Conservation (phyloP, 2,888 invertebrate genomes). For the Actias luna region DNA sequence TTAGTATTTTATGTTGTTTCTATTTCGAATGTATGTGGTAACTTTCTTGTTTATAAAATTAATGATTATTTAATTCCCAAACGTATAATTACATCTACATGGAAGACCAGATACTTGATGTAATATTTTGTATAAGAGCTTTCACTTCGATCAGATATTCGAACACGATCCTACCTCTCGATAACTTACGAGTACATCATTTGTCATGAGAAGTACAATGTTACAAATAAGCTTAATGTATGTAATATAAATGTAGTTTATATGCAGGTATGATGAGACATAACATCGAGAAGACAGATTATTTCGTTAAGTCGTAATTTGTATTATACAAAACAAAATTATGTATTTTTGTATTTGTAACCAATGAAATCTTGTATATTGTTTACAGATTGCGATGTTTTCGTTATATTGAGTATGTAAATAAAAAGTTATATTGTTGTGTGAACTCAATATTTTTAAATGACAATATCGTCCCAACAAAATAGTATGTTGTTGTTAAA, state of each 20-base stretch:
- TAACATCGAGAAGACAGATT: not conserved
- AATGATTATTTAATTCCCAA: slow-evolving; percentile 35
- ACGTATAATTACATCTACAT: slow-evolving; percentile 28
- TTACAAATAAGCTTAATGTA: slow-evolving; percentile 12
- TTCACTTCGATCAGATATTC: slow-evolving; percentile 25
- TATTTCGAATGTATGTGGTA: not conserved
- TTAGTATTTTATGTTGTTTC: not conserved
- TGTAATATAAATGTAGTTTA: slow-evolving; percentile 5
- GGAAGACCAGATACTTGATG: slow-evolving; percentile 12
- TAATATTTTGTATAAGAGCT: slow-evolving; percentile 19
- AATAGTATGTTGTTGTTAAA: no score
- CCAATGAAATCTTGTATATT: not conserved
- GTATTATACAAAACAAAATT: not conserved
- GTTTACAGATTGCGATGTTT: no score
- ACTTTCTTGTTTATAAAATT: slow-evolving; percentile 29
- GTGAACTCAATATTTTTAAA: no score
- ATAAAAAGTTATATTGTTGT: no score
- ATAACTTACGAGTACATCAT: slow-evolving; percentile 21
- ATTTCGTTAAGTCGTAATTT: not conserved
- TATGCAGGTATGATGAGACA: not conserved
- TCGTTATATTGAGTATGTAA: no score
- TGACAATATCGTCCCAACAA: no score
- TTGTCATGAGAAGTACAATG: slow-evolving; percentile 18
- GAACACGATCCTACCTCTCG: slow-evolving; percentile 22
- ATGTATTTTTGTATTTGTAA: not conserved